These are phyloP conservation scores for Eristalinus aeneus DNA, from an alignment of 2,888 invertebrate genomes.

Conservation along the genomic window DNA sequence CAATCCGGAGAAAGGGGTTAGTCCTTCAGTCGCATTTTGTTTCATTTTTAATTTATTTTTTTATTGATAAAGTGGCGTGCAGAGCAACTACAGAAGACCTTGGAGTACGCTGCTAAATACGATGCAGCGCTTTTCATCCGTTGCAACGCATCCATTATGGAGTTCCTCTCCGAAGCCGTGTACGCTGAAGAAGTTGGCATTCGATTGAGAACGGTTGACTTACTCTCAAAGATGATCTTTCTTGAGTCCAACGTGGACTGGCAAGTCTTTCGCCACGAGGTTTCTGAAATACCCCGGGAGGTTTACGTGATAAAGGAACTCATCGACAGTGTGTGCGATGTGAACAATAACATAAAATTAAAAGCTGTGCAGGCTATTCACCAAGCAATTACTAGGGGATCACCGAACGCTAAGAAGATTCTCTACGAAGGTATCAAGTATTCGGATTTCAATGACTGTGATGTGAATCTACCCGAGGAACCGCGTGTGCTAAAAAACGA, in stretches of 20 bases:
- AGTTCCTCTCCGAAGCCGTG: slow-evolving; percentile 75
- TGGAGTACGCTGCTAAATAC: slow-evolving; percentile 79
- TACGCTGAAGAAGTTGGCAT: slow-evolving; percentile 77
- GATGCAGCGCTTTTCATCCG: slow-evolving; percentile 79
- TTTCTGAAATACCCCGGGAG: slow-evolving; percentile 78
- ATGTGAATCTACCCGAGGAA: slow-evolving; percentile 73
- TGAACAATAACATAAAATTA: slow-evolving; percentile 76
- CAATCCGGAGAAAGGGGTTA: slow-evolving; percentile 76
- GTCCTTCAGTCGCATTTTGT: neutral
- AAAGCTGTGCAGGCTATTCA: slow-evolving; percentile 77
- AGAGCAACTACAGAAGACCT: slow-evolving; percentile 76
- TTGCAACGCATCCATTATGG: slow-evolving; percentile 78
- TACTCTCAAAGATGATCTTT: slow-evolving; percentile 76
- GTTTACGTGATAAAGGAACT: slow-evolving; percentile 76
- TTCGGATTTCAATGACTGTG: slow-evolving; percentile 73
- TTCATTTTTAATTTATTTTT: neutral
- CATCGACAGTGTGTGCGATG: slow-evolving; percentile 76
- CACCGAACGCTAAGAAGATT: slow-evolving; percentile 76
- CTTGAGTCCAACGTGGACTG: slow-evolving; percentile 78
- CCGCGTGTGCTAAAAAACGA: slow-evolving; percentile 74
- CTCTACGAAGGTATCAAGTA: slow-evolving; percentile 76
- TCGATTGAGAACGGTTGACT: slow-evolving; percentile 77
- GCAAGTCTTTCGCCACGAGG: slow-evolving; percentile 79
- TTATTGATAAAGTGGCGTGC: slow-evolving; percentile 75
- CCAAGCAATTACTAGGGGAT: slow-evolving; percentile 75